Base-by-base conservation (phyloP, 2,797 vertebrate genomes). In the Pipistrellus pygmaeus region DNA sequence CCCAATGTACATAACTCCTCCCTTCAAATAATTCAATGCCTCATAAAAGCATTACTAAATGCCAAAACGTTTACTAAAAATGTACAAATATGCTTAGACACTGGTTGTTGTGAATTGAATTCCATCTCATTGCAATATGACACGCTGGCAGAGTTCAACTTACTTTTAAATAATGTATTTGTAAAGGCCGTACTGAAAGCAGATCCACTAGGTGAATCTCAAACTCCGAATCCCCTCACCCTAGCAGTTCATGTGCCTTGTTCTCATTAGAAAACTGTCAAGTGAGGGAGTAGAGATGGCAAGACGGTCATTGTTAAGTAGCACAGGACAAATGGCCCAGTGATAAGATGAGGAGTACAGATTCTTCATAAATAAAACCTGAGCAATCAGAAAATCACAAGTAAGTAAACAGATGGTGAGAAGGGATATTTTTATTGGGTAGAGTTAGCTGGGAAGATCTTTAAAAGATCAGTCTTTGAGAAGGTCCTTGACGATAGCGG, bases 331-430 rank as follows among this genome's bases (percentile, higher is more conserved):
- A 80, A 62, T 4, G 38, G 27, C 44, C 88, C 32, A 73, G 23
- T 14, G 48, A 44, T 77, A 44, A 14, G 9, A 27, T n/a, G 3
- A 73, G 62, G 77, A 89, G 30, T 48, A 25, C 10, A 80, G 8
- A 20, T 32, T 17, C n/a, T 60, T 84, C 27, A 23, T 35, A 72
- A 87, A 62, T 30, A 88, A 93, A 85, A 68, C 13, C 3, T 10
- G 15, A 92, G 23, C 32, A 57, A 48, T 32, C 35, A 51, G 57
- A 88, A 95, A 93, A 51, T 68, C 90, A 60, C 32, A 80, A 57
- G 53, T 23, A 68, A 87, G 21, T 48, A 68, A 94, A 84, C 0
- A 41, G 64, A 35, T 35, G 12, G 6, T 60, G 2, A 27, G 18
- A 68, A 18, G 3, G 66, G 46, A 21, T 4, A 13, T 72, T 66